Evolutionary conservation across 2,888 invertebrate species (phyloP), one percentile per base, ranked within the genome.

Genomic region (Hetaerina titia): DNA sequence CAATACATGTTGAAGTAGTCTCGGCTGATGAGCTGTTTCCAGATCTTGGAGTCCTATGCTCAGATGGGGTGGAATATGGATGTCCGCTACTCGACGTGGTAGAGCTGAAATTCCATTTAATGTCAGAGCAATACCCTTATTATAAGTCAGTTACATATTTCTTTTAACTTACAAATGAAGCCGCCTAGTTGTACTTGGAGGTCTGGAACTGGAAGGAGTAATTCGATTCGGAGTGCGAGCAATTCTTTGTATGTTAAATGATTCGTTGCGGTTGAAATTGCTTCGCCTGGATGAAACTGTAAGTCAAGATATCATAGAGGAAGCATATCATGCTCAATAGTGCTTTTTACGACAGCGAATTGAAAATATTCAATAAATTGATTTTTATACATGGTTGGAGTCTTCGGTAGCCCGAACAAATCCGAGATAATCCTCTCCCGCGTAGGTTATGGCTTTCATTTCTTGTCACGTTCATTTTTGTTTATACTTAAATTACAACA

Each of bases 11-110:
- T 8, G 95, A 89, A 31, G 94, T 94, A 56, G 89, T 22, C 57
- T 94, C 95, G 19, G 95, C 87, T 11, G 95, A 94, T 15, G 95
- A 74, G 81, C 95, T 95, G 31, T 95, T 89, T 64, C 56, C 94
- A 8, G 95, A 95, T 89, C 89, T 89, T 6, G 95, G 95, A 57
- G 95, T 95, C n/a, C 95, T 92, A 56, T 69, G 64, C 56, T 92
- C 92, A 45, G 92, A 92, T n/a, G 92, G 92, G 0, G 92, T 92
- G 56, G 92, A 92, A 56, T 13, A 74, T 17, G 69, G 92, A 92
- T 69, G 92, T 19, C 92, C 92, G 56, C 92, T 69, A 31, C 92
- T 92, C 2, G 92, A 92, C 6, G 92, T 69, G 0, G 92, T 92
- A 22, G 92, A 92, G 9, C 92, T 92, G 56, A 56, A 92, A 92